Conservation (phyloP, 2,113 vertebrate species). For the Onychostoma macrolepis region DNA sequence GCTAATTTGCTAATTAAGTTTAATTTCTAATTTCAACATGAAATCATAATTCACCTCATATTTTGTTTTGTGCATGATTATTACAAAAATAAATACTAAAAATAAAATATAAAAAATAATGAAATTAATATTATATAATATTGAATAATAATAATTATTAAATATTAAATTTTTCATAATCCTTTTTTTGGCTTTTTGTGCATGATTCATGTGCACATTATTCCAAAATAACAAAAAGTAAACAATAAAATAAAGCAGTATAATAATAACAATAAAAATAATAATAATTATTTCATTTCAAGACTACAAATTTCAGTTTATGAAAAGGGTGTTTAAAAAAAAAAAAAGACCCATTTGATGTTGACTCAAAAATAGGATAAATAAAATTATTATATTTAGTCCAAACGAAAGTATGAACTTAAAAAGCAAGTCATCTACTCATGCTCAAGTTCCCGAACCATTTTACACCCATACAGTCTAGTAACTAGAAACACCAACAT, state of each 20-base stretch:
- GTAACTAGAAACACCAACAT: constrained; percentile 8
- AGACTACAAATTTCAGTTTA: neutral
- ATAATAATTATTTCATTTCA: neutral
- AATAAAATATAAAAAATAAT: no score
- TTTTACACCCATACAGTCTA: neutral
- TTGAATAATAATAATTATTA: no score
- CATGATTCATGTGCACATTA: neutral
- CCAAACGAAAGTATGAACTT: neutral
- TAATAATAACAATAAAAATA: neutral
- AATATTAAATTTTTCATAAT: neutral
- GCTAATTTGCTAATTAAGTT: no score
- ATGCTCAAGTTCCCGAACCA: neutral
- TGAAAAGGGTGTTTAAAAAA: neutral
- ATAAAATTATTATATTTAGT: neutral
- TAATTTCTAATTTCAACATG: no score
- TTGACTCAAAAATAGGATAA: neutral
- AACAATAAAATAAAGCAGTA: neutral
- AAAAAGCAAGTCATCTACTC: neutral
- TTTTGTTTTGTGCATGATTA: neutral
- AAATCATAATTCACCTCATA: no score
- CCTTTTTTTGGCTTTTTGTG: neutral
- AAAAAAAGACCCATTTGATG: neutral
- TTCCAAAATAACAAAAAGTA: neutral
- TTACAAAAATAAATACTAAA: no score
- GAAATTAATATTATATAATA: neutral